Percentiles rank a stretch among this genome's conserved stretches.
Conservation (phyloP, 2,797 vertebrate genomes). For the Chloroceryle inda region DNA sequence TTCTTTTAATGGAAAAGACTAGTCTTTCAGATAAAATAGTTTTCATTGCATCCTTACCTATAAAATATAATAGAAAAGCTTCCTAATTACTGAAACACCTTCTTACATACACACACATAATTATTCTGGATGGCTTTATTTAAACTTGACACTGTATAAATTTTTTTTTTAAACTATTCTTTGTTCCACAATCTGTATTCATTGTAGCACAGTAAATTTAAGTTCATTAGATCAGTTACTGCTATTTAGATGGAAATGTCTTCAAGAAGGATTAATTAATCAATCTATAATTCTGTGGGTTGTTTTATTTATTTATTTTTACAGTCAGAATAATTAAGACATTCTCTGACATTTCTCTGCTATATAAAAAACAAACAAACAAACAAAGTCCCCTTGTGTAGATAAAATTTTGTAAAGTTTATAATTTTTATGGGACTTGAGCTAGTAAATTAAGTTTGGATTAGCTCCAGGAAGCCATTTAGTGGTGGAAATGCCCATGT, state of each 20-base stretch:
- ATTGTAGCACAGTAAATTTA: constrained; percentile 15
- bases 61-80: neutral
- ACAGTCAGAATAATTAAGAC: constrained; percentile 5
- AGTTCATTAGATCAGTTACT: constrained; percentile 65
- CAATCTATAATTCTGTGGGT: neutral
- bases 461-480: neutral
- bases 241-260: constrained; percentile 70
- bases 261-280: constrained; percentile 58
- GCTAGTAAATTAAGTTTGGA: neutral
- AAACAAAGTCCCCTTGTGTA: too few species aligned
- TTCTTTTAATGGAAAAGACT: neutral
- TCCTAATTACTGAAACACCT: neutral
- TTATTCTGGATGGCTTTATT: constrained; percentile 36
- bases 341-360: constrained; percentile 6
- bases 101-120: neutral
- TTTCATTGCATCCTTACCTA: neutral
- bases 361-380: neutral
- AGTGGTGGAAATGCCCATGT: neutral
- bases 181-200: constrained; percentile 27
- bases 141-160: constrained; percentile 27
- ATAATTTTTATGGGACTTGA: neutral
- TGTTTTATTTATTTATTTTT: neutral
- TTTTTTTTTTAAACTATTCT: constrained; percentile 25
- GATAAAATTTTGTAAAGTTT: neutral
- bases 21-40: neutral